Base-by-base conservation (phyloP, 2,888 invertebrate species). In the Tetrapedia diversipes region DNA sequence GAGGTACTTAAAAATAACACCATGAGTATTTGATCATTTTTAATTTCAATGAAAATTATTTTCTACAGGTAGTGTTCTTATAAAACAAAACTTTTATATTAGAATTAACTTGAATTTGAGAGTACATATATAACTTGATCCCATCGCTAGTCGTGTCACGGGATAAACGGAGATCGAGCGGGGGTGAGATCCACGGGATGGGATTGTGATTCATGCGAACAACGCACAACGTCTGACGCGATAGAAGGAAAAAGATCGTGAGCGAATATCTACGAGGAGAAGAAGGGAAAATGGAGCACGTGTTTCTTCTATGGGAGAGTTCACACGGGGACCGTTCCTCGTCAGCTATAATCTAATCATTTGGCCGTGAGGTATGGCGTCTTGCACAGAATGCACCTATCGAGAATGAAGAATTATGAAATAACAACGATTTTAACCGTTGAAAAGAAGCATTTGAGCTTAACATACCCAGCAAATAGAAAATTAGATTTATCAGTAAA, bases 231-330 rank as follows among this genome's bases (percentile, higher is more conserved):
- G 69, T 61, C 77, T 71, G 67, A 72, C 66, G 47, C 49, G 67
- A 67, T 67, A 69, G 53, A 68, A 73, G 73, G n/a, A 72, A 71
- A 79, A 82, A 72, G 71, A 69, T 63, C 57, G 47, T 41, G 65
- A 63, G 24, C 71, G 66, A 59, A 54, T 57, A 41, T 57, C 64
- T 51, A 22, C 51, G 34, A 68, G 53, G 56, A 79, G 67, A 76
- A 71, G 59, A 76, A 84, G 67, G 67, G 69, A 82, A 82, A 82
- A 79, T 73, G 76, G 71, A 86, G 81, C 90, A 90, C 85, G 86
- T 90, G 90, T 83, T 87, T 66, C 77, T 81, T 86, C 82, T 86
- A 89, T 89, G 86, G 86, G 81, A 87, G 71, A 86, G 82, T 90
- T 90, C 90, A 86, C 90, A 90, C 89, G 90, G 81, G 72, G 82